A percentile compares a stretch with the other conserved stretches of the same genome.
These are phyloP conservation scores for Alfaro cultratus DNA, from an alignment of 2,797 vertebrate genomes.

Conservation along the genomic window DNA sequence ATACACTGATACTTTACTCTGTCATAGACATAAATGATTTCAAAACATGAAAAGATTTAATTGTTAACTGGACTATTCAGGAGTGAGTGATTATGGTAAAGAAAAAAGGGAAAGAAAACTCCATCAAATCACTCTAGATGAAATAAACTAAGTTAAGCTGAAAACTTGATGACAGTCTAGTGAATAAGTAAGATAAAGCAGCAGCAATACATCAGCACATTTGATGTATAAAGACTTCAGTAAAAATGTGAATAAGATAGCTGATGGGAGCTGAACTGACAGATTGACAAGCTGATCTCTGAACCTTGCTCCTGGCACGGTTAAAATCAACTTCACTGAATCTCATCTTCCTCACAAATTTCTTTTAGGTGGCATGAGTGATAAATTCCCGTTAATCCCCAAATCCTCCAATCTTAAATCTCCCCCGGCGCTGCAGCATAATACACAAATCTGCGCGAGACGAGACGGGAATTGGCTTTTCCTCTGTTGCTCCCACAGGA, in stretches of 20 bases:
- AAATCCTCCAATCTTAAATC: conserved; percentile 58
- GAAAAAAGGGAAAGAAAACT: not conserved
- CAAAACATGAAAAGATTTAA: not conserved
- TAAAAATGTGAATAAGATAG: not conserved
- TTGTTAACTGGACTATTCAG: not conserved
- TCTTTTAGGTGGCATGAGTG: conserved; percentile 55
- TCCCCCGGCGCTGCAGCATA: conserved; percentile 41
- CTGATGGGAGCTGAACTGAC: not conserved
- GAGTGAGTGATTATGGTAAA: not conserved
- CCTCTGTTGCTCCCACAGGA: conserved; percentile 58
- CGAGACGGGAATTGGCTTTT: conserved; percentile 61
- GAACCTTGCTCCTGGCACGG: conserved; percentile 1
- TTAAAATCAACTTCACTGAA: conserved; percentile 29
- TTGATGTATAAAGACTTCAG: not conserved
- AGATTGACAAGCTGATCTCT: not conserved
- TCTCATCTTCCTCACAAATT: conserved; percentile 25
- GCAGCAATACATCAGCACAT: not conserved
- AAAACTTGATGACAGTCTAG: not conserved
- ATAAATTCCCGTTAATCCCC: conserved; percentile 61
- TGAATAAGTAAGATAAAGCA: not conserved
- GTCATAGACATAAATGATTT: not conserved
- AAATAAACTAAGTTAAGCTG: not conserved
- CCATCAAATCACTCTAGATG: not conserved
- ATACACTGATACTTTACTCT: not conserved
- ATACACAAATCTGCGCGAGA: conserved; percentile 53